Conservation (phyloP, 2,888 invertebrate species). For the Dasypogon diadema region DNA sequence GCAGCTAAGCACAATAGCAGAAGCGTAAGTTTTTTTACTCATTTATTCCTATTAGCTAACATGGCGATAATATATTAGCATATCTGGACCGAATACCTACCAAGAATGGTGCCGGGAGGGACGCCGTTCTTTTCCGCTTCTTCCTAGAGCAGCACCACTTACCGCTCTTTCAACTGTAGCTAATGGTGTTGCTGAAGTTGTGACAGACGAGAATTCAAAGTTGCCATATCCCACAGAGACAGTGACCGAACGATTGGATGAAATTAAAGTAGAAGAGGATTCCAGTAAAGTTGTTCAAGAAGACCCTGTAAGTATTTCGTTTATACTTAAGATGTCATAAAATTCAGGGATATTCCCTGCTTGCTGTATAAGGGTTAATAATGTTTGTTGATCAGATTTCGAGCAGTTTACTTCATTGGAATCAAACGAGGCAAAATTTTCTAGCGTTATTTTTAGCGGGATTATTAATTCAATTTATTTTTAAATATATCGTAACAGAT, state of each 20-base stretch:
- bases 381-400: no score
- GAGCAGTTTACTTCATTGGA: no score
- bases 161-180: slow-evolving; percentile 87
- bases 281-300: slow-evolving; percentile 61
- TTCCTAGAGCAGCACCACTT: slow-evolving; percentile 87
- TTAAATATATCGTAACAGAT: no score
- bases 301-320: slow-evolving; percentile 68
- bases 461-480: no score
- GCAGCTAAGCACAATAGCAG: slow-evolving; percentile 87
- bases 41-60: background rate
- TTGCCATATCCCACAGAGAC: slow-evolving; percentile 70
- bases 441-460: no score
- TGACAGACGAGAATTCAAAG: slow-evolving; percentile 75
- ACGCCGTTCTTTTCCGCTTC: slow-evolving; percentile 82
- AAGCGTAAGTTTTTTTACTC: slow-evolving; percentile 76
- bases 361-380: no score
- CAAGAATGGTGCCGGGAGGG: slow-evolving; percentile 91
- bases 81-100: slow-evolving; percentile 77
- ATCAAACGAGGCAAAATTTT: no score
- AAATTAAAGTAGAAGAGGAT: background rate
- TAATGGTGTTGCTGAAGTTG: slow-evolving; percentile 79
- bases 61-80: slow-evolving; percentile 65
- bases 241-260: slow-evolving; percentile 60
- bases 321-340: no score
- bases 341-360: no score